A percentile compares a stretch with the other conserved stretches of the same genome.
phyloP scores from a whole-genome alignment of 2,113 vertebrate genomes.

The Dipodomys ordii region DNA sequence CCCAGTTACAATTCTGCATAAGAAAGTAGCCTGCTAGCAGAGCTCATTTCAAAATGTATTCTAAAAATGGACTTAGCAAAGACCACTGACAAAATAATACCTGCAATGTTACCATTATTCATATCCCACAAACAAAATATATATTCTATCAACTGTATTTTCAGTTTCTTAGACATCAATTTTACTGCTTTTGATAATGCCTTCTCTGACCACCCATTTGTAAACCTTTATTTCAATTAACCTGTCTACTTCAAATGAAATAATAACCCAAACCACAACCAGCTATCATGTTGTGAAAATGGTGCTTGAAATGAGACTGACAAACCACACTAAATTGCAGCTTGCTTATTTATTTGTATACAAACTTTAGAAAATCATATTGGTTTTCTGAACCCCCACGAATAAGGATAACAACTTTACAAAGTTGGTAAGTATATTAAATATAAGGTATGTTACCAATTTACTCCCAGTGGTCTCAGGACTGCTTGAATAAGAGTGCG shows the following conservation, averaged over 20 bases:
- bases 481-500: not conserved
- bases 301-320: not conserved
- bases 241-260: not conserved
- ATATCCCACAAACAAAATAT: too few relatives aligned
- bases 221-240: not conserved
- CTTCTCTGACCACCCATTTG: not conserved
- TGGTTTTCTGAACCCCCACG: not conserved
- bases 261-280: not conserved
- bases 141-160: not conserved
- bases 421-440: not conserved
- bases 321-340: not conserved
- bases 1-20: conserved; percentile 52
- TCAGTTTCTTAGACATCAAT: not conserved
- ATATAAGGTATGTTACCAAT: not conserved
- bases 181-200: not conserved
- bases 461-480: not conserved
- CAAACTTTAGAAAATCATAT: not conserved
- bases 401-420: not conserved
- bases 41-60: conserved; percentile 43
- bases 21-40: conserved; percentile 32
- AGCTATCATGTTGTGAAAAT: not conserved
- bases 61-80: conserved; percentile 24
- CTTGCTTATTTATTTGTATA: not conserved
- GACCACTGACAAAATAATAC: not conserved
- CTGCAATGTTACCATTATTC: not conserved